These are phyloP conservation scores for Frankliniella fusca DNA, from an alignment of 2,888 invertebrate species.

Conservation along the genomic window DNA sequence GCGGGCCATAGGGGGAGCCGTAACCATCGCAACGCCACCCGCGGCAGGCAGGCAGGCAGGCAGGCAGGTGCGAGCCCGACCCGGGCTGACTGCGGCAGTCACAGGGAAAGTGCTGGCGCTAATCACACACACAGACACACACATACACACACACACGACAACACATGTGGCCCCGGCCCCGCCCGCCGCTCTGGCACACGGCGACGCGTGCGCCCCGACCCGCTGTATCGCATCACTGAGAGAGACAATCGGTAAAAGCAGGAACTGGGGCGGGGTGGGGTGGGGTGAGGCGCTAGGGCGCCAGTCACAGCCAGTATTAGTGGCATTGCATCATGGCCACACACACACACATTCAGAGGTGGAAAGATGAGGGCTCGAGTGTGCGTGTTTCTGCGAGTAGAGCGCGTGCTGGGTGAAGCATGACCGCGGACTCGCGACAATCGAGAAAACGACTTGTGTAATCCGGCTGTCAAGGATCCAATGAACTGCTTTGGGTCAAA, in stretches of 20 bases:
- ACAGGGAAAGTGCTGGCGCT: slow-evolving; percentile 21
- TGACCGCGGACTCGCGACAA: not conserved
- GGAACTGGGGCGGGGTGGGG: not conserved
- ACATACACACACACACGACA: not conserved
- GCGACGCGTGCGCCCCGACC: not conserved
- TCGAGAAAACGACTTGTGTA: not conserved
- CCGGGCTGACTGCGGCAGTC: not conserved
- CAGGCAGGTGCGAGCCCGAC: not conserved
- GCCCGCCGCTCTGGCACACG: not conserved
- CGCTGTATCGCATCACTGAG: slow-evolving; percentile 3
- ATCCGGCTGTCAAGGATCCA: not conserved
- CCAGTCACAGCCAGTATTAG: not conserved
- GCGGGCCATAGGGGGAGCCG: not conserved
- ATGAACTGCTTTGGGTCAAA: too few relatives aligned
- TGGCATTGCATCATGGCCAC: not conserved
- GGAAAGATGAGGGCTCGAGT: not conserved
- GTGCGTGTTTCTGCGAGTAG: not conserved
- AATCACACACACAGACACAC: not conserved
- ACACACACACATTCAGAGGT: not conserved
- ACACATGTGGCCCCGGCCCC: not conserved
- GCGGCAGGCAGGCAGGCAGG: not conserved
- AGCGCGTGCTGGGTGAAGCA: not conserved
- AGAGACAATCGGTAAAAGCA: slow-evolving; percentile 17
- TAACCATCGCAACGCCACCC: not conserved
- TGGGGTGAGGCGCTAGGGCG: not conserved